Evolutionary conservation across 1,140 invertebrate genomes (phyloP).

Genomic region (Trachymyrmex cornetzi): DNA sequence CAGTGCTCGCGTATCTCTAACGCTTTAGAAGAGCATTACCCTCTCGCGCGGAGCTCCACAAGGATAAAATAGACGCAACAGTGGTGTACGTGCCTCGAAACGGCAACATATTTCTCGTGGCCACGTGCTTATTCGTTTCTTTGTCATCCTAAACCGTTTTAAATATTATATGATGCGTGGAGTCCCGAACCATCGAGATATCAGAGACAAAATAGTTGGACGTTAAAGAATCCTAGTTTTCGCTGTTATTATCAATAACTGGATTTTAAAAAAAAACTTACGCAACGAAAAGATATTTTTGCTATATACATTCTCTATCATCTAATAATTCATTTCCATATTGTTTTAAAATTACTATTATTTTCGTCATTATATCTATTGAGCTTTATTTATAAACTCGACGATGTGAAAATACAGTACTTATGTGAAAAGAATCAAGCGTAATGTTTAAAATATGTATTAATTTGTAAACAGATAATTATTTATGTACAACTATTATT

Average conservation of each 20-base stretch:
- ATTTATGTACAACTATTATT: conserved; percentile 10
- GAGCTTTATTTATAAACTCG: not conserved
- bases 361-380: not conserved
- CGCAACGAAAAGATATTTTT: not conserved
- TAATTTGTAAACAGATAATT: not conserved
- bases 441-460: not conserved
- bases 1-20: conserved; percentile 42
- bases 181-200: conserved; percentile 22
- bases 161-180: conserved; percentile 61
- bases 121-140: conserved; percentile 66
- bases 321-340: not conserved
- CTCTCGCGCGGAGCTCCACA: conserved; percentile 65
- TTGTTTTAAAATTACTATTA: not conserved
- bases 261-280: not conserved
- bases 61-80: conserved; percentile 80
- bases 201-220: conserved; percentile 55
- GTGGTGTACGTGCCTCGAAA: conserved; percentile 78
- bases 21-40: conserved; percentile 72
- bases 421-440: not conserved
- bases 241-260: not conserved
- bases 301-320: too few relatives aligned
- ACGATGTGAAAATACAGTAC: not conserved
- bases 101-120: conserved; percentile 73
- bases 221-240: not conserved
- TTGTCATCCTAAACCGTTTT: conserved; percentile 73